Evolutionary conservation across 2,797 vertebrate genomes (phyloP), one percentile per base, ranked within the genome.

Genomic region (Borostomias antarcticus): DNA sequence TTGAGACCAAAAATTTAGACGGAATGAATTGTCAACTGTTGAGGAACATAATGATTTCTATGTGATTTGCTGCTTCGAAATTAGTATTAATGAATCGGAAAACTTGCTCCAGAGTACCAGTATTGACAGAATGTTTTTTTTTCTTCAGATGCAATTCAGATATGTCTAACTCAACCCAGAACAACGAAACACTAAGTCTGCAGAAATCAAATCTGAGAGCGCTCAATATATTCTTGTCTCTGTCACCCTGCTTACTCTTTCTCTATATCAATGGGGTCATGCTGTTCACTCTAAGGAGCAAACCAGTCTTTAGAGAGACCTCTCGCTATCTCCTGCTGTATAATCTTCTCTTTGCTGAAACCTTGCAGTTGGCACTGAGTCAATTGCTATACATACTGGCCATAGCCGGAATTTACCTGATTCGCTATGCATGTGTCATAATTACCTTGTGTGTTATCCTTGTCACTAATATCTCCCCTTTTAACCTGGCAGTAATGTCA

Each of bases 401-500:
- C 23, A 0, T 37, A 1, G 13, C 5, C 17, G 23, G 29, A 5
- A 1, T 84, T 0, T 25, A 0, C 1, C 0, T 90, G 9, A 57
- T 56, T 0, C 82, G 67, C 62, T 50, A 69, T n/a, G 9, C 71
- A 0, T 91, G 89, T 68, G 66, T 72, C 1, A 0, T 77, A 5
- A 30, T 88, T 0, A 2, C 10, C 1, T n/a, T 79, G 17, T 1
- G 83, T 0, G 11, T 37, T 0, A 2, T 7, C 3, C 59, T 85
- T 4, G 59, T 67, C 0, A 77, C 25, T 1, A 17, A 3, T 0
- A 70, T 84, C 3, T 76, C 84, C 9, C 87, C 88, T 37, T 66
- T 90, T 21, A 90, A 78, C 1, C 77, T 92, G 65, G 76, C 83
- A n/a, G n/a, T 86, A 62, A 91, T 91, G 88, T 84, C 85, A 50